phyloP scores from a whole-genome alignment of 2,888 invertebrate species.

The Dromius quadrimaculatus region DNA sequence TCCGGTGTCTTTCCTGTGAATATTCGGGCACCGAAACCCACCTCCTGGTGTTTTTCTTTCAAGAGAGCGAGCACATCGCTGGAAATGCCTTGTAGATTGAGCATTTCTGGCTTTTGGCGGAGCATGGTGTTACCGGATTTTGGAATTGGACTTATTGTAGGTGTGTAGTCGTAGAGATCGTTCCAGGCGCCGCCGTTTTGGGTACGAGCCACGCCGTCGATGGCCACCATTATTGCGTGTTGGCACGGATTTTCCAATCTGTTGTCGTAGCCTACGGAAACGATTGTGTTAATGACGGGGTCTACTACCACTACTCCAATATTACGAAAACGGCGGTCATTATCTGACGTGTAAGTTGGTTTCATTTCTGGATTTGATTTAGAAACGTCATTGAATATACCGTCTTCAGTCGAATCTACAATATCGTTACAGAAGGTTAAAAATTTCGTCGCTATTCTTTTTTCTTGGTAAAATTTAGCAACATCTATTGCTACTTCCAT shows the following conservation, averaged over 20 bases:
- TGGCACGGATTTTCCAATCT: constrained; percentile 76
- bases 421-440: constrained; percentile 59
- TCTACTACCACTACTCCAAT: constrained; percentile 79
- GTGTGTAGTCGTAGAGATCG: constrained; percentile 43
- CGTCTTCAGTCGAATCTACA: constrained; percentile 38
- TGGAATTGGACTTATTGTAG: constrained; percentile 31
- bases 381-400: constrained; percentile 19
- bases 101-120: constrained; percentile 48
- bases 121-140: constrained; percentile 50
- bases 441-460: constrained; percentile 43
- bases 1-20: constrained; percentile 62
- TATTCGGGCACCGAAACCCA: constrained; percentile 68
- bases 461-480: constrained; percentile 60
- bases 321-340: constrained; percentile 60
- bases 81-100: constrained; percentile 66
- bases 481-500: constrained; percentile 73
- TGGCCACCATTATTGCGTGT: constrained; percentile 87
- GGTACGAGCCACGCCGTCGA: constrained; percentile 86
- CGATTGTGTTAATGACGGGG: constrained; percentile 73
- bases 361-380: constrained; percentile 6
- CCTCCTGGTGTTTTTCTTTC: constrained; percentile 61
- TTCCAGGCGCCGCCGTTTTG: constrained; percentile 85
- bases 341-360: constrained; percentile 36
- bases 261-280: constrained; percentile 76
- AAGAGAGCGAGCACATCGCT: constrained; percentile 64